These are phyloP conservation scores for Chrysolina oricalcia DNA, from an alignment of 2,888 invertebrate genomes.

Conservation along the genomic window DNA sequence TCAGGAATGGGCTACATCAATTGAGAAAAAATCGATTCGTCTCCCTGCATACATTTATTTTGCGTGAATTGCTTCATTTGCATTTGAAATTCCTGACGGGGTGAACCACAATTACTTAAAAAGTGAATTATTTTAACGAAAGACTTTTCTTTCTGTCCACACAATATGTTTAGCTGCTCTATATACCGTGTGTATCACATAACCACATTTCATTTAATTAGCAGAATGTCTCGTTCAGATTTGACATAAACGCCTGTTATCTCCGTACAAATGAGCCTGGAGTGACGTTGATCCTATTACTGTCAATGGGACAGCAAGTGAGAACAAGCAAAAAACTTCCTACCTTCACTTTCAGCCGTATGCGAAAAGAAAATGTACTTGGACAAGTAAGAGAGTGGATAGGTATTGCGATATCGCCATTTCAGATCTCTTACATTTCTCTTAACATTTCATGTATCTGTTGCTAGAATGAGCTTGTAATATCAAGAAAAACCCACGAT, in stretches of 20 bases:
- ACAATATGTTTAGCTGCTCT: neutral
- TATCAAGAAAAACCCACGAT: slow-evolving; percentile 46
- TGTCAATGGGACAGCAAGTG: slow-evolving; percentile 43
- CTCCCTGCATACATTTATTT: no score
- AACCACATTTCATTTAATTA: slow-evolving; percentile 17
- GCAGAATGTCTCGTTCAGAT: slow-evolving; percentile 16
- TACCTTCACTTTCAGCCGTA: slow-evolving; percentile 51
- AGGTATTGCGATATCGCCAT: slow-evolving; percentile 40
- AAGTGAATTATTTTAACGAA: no score
- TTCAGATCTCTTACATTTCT: slow-evolving; percentile 40
- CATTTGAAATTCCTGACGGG: no score
- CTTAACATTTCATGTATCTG: slow-evolving; percentile 51
- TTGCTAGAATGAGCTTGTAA: slow-evolving; percentile 41
- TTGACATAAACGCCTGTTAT: slow-evolving; percentile 22
- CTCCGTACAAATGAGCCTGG: slow-evolving; percentile 36
- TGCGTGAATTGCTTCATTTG: no score
- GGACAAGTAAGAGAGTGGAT: slow-evolving; percentile 41
- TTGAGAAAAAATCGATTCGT: no score
- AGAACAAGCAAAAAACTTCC: slow-evolving; percentile 53
- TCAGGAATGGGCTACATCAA: no score
- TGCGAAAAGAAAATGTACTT: slow-evolving; percentile 44
- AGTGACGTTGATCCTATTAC: slow-evolving; percentile 46
- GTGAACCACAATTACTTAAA: no score
- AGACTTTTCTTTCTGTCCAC: no score
- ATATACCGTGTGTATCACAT: neutral